These are phyloP conservation scores for Amphipyra tragopoginis DNA, from an alignment of 2,888 invertebrate species.

Conservation along the genomic window DNA sequence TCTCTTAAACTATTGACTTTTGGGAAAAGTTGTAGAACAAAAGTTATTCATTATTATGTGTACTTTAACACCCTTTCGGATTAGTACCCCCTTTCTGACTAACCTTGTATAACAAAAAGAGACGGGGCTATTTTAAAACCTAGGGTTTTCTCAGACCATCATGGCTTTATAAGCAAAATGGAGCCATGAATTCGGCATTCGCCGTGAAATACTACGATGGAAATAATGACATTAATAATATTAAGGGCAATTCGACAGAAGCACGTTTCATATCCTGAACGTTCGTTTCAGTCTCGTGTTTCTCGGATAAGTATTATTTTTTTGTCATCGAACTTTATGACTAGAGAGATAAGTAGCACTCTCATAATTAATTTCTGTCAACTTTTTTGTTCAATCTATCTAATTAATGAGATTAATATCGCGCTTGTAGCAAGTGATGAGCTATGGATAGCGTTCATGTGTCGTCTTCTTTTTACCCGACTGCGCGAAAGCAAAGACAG, in stretches of 20 bases:
- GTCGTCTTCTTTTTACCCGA: conserved; percentile 9
- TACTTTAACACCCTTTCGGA: too few relatives aligned
- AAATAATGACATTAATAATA: conserved; percentile 43
- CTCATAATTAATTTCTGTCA: conserved; percentile 46
- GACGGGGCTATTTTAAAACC: too few relatives aligned
- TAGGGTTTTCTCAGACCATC: too few relatives aligned
- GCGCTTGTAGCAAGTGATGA: conserved; percentile 14
- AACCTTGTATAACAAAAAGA: too few relatives aligned
- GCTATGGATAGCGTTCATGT: conserved; percentile 10
- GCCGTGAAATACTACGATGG: conserved; percentile 13
- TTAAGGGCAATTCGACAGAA: conserved; percentile 29
- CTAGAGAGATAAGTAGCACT: conserved; percentile 27
- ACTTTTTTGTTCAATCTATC: conserved; percentile 29
- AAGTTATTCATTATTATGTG: too few relatives aligned
- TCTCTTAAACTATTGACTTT: too few relatives aligned
- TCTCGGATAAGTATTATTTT: conserved; percentile 19
- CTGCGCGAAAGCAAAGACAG: too few relatives aligned
- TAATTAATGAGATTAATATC: conserved; percentile 44
- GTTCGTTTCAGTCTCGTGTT: conserved; percentile 17
- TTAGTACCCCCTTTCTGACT: too few relatives aligned
- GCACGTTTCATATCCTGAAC: conserved; percentile 21
- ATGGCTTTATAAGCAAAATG: conserved; percentile 5
- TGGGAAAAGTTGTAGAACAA: too few relatives aligned
- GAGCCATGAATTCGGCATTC: conserved; percentile 20
- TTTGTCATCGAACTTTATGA: conserved; percentile 35